Percentiles rank a stretch among this genome's conserved stretches.
Conservation (phyloP, 2,888 invertebrate species). For the Danaus chrysippus region DNA sequence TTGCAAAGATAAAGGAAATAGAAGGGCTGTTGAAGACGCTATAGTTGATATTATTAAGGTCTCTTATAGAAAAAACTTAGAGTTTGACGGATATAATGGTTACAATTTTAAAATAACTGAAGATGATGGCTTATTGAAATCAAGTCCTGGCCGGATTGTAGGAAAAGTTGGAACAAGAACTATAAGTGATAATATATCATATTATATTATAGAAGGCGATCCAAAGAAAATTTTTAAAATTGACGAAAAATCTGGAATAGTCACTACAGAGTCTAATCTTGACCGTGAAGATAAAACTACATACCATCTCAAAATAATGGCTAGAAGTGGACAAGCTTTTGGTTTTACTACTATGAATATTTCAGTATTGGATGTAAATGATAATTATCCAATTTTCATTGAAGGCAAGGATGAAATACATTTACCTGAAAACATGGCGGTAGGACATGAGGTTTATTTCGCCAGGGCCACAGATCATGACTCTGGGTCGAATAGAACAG, state of each 20-base stretch:
- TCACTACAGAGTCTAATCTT: slow-evolving; percentile 87
- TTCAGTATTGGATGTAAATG: slow-evolving; percentile 91
- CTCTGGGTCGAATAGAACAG: slow-evolving; percentile 91
- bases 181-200: slow-evolving; percentile 83
- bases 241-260: slow-evolving; percentile 87
- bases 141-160: slow-evolving; percentile 84
- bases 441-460: slow-evolving; percentile 94
- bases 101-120: slow-evolving; percentile 92
- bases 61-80: slow-evolving; percentile 84
- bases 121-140: slow-evolving; percentile 83
- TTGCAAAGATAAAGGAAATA: slow-evolving; percentile 89
- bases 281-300: slow-evolving; percentile 90
- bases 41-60: slow-evolving; percentile 88
- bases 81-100: slow-evolving; percentile 86
- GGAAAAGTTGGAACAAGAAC: slow-evolving; percentile 84
- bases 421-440: slow-evolving; percentile 93
- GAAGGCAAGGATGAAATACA: slow-evolving; percentile 88
- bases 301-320: slow-evolving; percentile 90
- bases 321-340: slow-evolving; percentile 86
- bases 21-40: slow-evolving; percentile 85
- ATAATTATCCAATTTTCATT: slow-evolving; percentile 92
- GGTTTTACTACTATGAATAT: slow-evolving; percentile 90
- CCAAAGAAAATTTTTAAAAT: slow-evolving; percentile 87
- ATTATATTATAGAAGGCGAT: slow-evolving; percentile 90
- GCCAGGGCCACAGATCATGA: slow-evolving; percentile 93